Conservation (phyloP, 2,888 invertebrate genomes). For the Matsumyia berberina region DNA sequence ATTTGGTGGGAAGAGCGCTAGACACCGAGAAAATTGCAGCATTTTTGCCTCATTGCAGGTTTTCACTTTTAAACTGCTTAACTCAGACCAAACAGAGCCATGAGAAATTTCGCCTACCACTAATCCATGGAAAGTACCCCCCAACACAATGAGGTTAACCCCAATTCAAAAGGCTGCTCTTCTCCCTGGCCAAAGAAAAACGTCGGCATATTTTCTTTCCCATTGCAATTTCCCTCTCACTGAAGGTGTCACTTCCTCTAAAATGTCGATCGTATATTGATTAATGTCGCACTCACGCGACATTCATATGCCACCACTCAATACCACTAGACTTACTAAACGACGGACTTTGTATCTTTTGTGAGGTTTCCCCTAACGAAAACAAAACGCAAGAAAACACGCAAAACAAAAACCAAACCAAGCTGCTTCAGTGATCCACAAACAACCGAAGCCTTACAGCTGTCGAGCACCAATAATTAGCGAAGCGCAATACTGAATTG, state of each 20-base stretch:
- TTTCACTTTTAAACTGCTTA: not conserved
- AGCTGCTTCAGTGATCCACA: slow-evolving; percentile 72
- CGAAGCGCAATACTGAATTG: slow-evolving; percentile 52
- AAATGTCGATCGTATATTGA: slow-evolving; percentile 67
- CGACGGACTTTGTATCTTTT: slow-evolving; percentile 45
- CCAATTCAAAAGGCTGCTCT: slow-evolving; percentile 63
- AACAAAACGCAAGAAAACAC: slow-evolving; percentile 32
- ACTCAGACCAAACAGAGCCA: slow-evolving; percentile 2
- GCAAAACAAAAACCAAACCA: slow-evolving; percentile 63
- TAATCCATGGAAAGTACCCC: slow-evolving; percentile 52
- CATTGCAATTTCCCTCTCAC: not conserved
- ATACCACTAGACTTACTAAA: slow-evolving; percentile 33
- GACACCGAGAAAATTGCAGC: too few relatives aligned
- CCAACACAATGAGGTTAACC: slow-evolving; percentile 70
- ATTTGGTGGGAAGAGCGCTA: too few relatives aligned
- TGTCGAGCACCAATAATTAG: slow-evolving; percentile 65
- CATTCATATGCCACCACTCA: slow-evolving; percentile 7
- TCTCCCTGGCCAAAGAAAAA: slow-evolving; percentile 24
- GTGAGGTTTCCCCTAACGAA: slow-evolving; percentile 55
- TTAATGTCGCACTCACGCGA: slow-evolving; percentile 29
- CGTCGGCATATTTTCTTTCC: slow-evolving; percentile 28
- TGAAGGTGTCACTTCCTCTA: slow-evolving; percentile 67
- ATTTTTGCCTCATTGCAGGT: too few relatives aligned
- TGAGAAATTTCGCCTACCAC: slow-evolving; percentile 16
- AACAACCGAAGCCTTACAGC: slow-evolving; percentile 71